phyloP scores from a whole-genome alignment of 2,113 vertebrate genomes.

The Sander lucioperca region DNA sequence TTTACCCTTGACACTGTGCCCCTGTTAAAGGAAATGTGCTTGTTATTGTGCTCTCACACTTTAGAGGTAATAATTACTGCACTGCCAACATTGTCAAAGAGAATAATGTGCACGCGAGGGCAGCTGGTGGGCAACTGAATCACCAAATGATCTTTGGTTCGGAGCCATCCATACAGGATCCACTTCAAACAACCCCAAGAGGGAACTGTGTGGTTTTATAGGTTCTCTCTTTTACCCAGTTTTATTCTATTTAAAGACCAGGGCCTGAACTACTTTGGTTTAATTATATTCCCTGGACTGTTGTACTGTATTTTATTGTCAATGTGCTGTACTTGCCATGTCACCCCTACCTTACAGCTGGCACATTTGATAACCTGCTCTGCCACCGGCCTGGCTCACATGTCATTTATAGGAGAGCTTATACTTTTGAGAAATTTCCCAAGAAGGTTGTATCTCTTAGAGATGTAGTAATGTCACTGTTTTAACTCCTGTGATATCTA shows the following conservation, averaged over 20 bases:
- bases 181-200: conserved; percentile 35
- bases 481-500: conserved; percentile 3
- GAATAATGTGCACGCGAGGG: conserved; percentile 24
- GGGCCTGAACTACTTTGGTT: background rate
- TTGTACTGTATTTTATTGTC: background rate
- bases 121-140: conserved; percentile 49
- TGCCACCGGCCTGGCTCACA: background rate
- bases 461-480: conserved; percentile 25
- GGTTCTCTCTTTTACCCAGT: conserved; percentile 13
- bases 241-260: conserved; percentile 29
- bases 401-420: conserved; percentile 22
- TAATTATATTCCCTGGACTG: conserved; percentile 8
- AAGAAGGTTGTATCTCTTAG: background rate
- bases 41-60: conserved; percentile 63
- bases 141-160: conserved; percentile 52
- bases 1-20: conserved; percentile 58
- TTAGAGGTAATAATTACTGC: conserved; percentile 72
- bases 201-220: conserved; percentile 46
- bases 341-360: conserved; percentile 20
- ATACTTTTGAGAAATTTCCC: background rate
- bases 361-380: background rate
- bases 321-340: background rate
- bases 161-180: conserved; percentile 33
- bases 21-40: conserved; percentile 54
- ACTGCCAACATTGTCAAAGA: conserved; percentile 33